Conservation (phyloP, 2,888 invertebrate species). For the Zeuzera pyrina region DNA sequence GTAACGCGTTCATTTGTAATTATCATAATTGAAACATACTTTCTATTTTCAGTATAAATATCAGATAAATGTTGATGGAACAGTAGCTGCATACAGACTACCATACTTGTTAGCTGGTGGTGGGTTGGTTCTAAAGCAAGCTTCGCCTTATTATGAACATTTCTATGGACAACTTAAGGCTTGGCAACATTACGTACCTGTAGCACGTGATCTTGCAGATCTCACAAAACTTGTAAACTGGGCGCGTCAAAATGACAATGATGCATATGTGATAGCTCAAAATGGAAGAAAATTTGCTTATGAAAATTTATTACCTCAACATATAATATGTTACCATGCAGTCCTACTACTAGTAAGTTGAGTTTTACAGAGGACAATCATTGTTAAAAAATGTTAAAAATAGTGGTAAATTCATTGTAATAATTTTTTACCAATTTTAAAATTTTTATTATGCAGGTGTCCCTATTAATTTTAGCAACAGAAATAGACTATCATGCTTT, state of each 20-base stretch:
- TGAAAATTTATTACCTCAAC: conserved; percentile 84
- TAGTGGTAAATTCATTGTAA: too few species aligned
- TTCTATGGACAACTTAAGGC: conserved; percentile 87
- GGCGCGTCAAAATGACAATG: conserved; percentile 81
- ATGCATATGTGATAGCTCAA: conserved; percentile 76
- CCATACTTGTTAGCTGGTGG: conserved; percentile 93
- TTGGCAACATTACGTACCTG: conserved; percentile 87
- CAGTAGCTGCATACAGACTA: conserved; percentile 95
- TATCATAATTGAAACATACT: neutral
- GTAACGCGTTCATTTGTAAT: neutral
- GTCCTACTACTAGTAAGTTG: conserved; percentile 56
- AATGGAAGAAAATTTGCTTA: conserved; percentile 81
- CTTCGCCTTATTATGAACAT: conserved; percentile 95
- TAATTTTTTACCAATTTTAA: too few species aligned
- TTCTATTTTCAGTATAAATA: conserved; percentile 87
- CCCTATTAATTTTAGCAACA: too few species aligned
- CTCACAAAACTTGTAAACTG: conserved; percentile 84
- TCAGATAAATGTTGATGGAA: conserved; percentile 94
- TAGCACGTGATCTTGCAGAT: conserved; percentile 86
- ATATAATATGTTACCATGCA: conserved; percentile 92
- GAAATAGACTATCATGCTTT: too few species aligned
- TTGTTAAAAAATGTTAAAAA: too few species aligned
- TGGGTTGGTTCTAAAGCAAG: conserved; percentile 91
- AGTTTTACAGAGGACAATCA: too few species aligned
- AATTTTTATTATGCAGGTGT: too few species aligned